Evolutionary conservation across 2,113 vertebrate genomes (phyloP), one percentile per base, ranked within the genome.

Genomic region (Microcebus griseorufus): DNA sequence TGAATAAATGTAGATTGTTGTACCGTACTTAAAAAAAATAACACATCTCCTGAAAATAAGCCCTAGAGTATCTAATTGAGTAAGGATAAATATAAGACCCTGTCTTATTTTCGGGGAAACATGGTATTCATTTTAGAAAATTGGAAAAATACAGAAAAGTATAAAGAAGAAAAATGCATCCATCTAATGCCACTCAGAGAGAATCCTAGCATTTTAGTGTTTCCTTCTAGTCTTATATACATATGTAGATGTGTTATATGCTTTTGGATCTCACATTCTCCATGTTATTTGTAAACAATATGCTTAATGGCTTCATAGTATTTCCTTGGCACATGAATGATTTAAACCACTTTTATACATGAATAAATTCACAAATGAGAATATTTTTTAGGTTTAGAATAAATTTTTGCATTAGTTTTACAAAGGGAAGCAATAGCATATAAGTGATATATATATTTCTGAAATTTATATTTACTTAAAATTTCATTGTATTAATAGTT

Each of bases 381-480:
- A 62, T 81, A 14, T 83, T 45, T 93, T 94, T 92, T 86, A 72
- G 34, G 4, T 64, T 78, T 73, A 27, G 62, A 65, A 23, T 65
- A 55, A 12, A 42, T 45, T 82, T 90, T 82, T 85, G 8, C 55
- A 60, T 92, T 39, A 55, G 23, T 93, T 80, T 97, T 75, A 93
- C 29, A n/a, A 42, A 94, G 37, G 45, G 2, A 73, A 72, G 32
- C 25, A 4, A 79, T 70, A 23, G 3, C n/a, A 83, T 84, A 37
- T 29, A 22, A 93, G 11, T 67, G 13, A 51, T 22, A 73, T 39
- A 1, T 42, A 55, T 29, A 48, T 25, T 84, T 75, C 29, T 90
- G 67, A 94, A 94, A 58, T 32, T 27, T 78, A 18, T 14, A 39
- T 55, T 97, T 72, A 55, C 11, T 83, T 93, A 45, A 72, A 84